Evolutionary conservation across 2,797 vertebrate species (phyloP).

Genomic region (Coccyzus lansbergi): DNA sequence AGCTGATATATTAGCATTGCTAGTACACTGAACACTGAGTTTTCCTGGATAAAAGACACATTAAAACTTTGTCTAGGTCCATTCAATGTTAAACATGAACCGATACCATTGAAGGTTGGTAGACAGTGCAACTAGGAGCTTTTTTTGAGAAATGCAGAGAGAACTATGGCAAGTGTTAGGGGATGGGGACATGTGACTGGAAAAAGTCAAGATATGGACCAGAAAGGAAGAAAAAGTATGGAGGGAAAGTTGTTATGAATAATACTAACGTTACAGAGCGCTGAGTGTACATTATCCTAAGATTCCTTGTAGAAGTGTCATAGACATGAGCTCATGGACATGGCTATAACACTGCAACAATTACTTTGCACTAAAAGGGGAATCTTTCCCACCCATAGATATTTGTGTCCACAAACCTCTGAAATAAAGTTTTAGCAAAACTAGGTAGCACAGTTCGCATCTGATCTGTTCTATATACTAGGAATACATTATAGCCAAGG

Average conservation of each 20-base stretch:
- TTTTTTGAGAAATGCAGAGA: background rate
- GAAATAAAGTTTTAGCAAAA: background rate
- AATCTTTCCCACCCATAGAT: background rate
- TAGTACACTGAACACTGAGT: background rate
- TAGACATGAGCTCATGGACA: background rate
- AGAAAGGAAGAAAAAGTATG: background rate
- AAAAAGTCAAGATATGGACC: background rate
- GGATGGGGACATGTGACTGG: background rate
- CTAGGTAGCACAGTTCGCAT: background rate
- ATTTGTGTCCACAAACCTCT: background rate
- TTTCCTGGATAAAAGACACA: background rate
- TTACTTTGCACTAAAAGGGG: background rate
- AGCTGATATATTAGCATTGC: background rate
- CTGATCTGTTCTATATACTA: background rate
- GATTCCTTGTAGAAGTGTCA: background rate
- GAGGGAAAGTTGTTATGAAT: background rate
- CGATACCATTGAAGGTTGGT: background rate
- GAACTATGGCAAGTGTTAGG: background rate
- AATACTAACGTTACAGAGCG: background rate
- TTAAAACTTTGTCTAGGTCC: background rate
- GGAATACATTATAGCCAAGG: background rate
- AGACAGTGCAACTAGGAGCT: background rate
- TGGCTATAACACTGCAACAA: background rate
- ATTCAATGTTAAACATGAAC: background rate
- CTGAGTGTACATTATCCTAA: background rate